Percentiles rank a stretch among this genome's conserved stretches.
phyloP scores from a whole-genome alignment of 1,140 invertebrate species.

The Sipha flava region DNA sequence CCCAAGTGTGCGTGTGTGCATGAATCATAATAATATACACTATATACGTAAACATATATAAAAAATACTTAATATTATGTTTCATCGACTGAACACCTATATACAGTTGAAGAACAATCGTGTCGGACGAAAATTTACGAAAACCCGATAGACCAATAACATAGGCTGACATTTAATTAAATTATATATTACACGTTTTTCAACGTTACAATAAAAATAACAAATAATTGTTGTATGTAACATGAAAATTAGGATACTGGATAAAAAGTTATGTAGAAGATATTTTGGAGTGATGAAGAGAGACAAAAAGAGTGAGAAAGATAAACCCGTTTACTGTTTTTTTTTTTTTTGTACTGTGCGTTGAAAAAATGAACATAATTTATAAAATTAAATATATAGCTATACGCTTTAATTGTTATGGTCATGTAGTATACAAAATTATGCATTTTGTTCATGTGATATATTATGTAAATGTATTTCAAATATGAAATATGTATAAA shows the following conservation, averaged over 20 bases:
- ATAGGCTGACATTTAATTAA: too few relatives aligned
- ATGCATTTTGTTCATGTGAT: background rate
- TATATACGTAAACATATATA: too few relatives aligned
- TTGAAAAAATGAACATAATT: background rate
- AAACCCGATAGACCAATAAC: background rate
- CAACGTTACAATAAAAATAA: too few relatives aligned
- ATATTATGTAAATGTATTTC: slow-evolving; percentile 4
- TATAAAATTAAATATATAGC: too few relatives aligned
- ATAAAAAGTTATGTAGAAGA: background rate
- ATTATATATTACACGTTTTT: too few relatives aligned
- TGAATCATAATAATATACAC: too few relatives aligned
- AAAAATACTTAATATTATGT: too few relatives aligned
- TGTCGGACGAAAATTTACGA: background rate
- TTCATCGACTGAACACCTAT: background rate
- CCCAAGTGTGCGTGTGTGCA: too few relatives aligned
- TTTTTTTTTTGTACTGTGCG: background rate
- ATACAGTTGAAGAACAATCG: too few relatives aligned
- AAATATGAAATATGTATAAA: background rate
- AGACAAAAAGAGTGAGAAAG: background rate
- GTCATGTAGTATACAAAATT: background rate
- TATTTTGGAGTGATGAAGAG: too few relatives aligned
- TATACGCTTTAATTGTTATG: slow-evolving; percentile 9
- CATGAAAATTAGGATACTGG: too few relatives aligned
- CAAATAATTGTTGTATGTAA: too few relatives aligned
- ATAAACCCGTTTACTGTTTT: background rate